Evolutionary conservation across 1,140 invertebrate species (phyloP), one percentile per base, ranked within the genome.

Genomic region (Bombyx mandarina): DNA sequence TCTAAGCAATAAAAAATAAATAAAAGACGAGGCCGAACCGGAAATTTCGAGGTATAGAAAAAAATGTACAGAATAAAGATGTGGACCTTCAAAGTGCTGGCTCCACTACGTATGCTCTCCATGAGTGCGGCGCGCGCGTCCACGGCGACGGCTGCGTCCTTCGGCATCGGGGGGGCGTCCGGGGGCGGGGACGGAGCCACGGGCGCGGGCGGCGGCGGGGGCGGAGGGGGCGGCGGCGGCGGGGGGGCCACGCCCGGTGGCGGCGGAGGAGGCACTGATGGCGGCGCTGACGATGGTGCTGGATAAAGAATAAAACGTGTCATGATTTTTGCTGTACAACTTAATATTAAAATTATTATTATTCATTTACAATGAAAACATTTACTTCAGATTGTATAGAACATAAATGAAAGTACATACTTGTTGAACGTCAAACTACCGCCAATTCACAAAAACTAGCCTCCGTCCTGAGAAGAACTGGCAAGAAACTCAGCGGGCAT

Each of bases 71-170:
- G 42, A 22, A 18, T 18, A 18, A 52, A 26, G 22, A 45, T n/a
- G 22, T 35, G 59, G 67, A 93, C 92, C 88, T 90, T 93, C 2
- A 94, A 76, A 8, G 74, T 78, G 56, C 75, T 79, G 43, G 88
- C 90, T 43, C 94, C 94, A 70, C 87, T 91, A 65, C 93, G 88
- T 67, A 97, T 97, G 57, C 92, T 92, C 56, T 94, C 92, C 91
- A 97, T 91, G 4, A 97, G 90, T 45, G 92, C 92, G 52, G 91
- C 90, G 8, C 91, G 88, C 5, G 89, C 69, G 81, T 94, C 93
- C 2, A 67, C 52, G 48, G 67, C 71, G 45, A 56, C 62, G 43
- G 53, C 70, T 44, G 56, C 58, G 43, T 49, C 67, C 45, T 70
- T 61, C 35, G 67, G 71, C 52, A 45, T 57, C n/a, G 60, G 53